Percentiles rank a stretch among this genome's conserved stretches.
phyloP scores from a whole-genome alignment of 2,888 invertebrate species.

The Phymatocera aterrima region DNA sequence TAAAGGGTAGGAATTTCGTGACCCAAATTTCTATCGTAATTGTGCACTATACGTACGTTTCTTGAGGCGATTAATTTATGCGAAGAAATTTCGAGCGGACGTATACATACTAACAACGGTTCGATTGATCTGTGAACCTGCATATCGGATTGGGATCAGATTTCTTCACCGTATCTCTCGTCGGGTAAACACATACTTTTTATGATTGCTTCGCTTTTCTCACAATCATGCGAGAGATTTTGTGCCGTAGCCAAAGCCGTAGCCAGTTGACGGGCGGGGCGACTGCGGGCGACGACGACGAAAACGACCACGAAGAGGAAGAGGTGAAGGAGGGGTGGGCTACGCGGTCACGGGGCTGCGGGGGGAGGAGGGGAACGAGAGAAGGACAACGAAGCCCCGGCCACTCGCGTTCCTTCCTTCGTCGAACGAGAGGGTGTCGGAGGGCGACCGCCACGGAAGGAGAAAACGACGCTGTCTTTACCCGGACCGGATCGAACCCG shows the following conservation, averaged over 20 bases:
- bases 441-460: constrained; percentile 25
- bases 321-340: constrained; percentile 4
- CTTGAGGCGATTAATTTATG: too few relatives aligned
- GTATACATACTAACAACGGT: too few relatives aligned
- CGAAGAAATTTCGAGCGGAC: too few relatives aligned
- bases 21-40: too few relatives aligned
- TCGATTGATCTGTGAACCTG: too few relatives aligned
- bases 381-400: constrained; percentile 37
- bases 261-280: constrained; percentile 37
- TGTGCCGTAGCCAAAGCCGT: neutral
- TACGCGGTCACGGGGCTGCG: constrained; percentile 31
- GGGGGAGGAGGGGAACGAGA: constrained; percentile 18
- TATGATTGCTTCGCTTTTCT: neutral
- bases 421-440: constrained; percentile 27
- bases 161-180: too few relatives aligned
- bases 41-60: too few relatives aligned
- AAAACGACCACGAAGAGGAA: neutral
- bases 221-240: neutral
- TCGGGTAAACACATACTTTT: neutral
- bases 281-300: constrained; percentile 3
- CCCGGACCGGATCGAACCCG: constrained; percentile 41
- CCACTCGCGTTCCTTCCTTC: constrained; percentile 34
- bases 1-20: too few relatives aligned
- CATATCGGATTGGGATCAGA: too few relatives aligned
- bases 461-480: constrained; percentile 35